Base-by-base conservation (phyloP, 2,888 invertebrate species). In the Drosophila kanekoi region DNA sequence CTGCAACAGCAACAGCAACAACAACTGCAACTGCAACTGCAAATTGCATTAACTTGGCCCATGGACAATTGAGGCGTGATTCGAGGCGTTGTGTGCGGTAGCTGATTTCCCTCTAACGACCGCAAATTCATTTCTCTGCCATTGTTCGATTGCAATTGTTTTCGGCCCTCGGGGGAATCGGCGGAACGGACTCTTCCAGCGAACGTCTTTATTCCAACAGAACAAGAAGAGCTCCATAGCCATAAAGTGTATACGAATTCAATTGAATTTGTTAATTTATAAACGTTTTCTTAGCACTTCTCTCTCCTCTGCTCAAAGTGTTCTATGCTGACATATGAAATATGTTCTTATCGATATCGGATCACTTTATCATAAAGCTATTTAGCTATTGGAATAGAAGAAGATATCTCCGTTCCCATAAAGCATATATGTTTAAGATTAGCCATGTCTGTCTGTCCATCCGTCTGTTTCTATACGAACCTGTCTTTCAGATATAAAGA, bases 61-160 rank as follows among this genome's bases (percentile, higher is more conserved):
- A 71, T 32, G 48, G 61, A 88, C 83, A 86, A 83, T 83, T 71
- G 86, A 83, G 88, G 88, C 83, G 88, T 88, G 83, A 83, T 83
- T 85, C 11, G 88, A 74, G 77, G 80, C 81, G 74, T 74, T 80
- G 81, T 86, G 81, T 81, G 81, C 75, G 80, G 81, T 85, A 79
- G 75, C 82, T 43, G 61, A 67, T 73, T 66, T 52, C 62, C 54
- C 62, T 62, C 53, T 63, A 74, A 77, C 77, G 53, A 80, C 77
- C 77, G 65, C 80, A 78, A 80, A 77, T 78, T 72, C 68, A 79
- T 64, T 72, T 64, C 40, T 11, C n/a, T 11, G 8, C 6, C 40
- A 64, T 76, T 76, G 78, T 78, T 74, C 45, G 37, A 43, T 59
- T 40, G 54, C 79, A 78, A 78, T 78, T 78, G 79, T 78, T 40